phyloP scores from a whole-genome alignment of 2,113 vertebrate species.

The Natator depressus region DNA sequence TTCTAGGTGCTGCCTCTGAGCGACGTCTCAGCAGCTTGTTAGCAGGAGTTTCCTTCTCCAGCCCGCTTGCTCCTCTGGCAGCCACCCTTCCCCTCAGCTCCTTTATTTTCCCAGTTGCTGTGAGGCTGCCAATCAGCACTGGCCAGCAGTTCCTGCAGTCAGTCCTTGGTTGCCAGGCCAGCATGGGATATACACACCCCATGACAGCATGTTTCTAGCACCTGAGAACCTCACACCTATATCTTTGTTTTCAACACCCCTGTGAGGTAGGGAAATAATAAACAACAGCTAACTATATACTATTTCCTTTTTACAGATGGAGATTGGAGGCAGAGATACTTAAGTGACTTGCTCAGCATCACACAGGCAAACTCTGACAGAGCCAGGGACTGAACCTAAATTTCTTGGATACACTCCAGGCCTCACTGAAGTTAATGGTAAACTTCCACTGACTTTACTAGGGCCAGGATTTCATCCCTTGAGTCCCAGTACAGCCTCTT shows the following conservation, averaged over 20 bases:
- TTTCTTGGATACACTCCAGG: neutral
- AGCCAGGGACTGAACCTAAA: neutral
- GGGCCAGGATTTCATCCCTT: neutral
- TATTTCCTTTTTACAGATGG: neutral
- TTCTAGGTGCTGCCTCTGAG: neutral
- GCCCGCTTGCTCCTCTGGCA: neutral
- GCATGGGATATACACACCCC: neutral
- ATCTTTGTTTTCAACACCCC: neutral
- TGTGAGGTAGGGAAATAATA: neutral
- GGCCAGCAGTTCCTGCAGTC: too few relatives aligned
- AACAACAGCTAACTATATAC: accelerated
- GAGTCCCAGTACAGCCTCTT: neutral
- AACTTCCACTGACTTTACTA: accelerated
- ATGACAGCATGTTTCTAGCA: neutral
- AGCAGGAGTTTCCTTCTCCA: neutral
- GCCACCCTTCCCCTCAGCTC: too few relatives aligned
- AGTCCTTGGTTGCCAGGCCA: neutral
- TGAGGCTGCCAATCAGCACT: too few relatives aligned
- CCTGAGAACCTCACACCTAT: neutral
- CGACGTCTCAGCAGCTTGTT: neutral
- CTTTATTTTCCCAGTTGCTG: neutral
- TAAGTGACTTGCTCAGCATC: neutral
- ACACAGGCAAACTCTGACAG: neutral
- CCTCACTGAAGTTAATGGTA: neutral
- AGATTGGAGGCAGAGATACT: neutral